Base-by-base conservation (phyloP, 2,888 invertebrate species). In the Arge pagana region DNA sequence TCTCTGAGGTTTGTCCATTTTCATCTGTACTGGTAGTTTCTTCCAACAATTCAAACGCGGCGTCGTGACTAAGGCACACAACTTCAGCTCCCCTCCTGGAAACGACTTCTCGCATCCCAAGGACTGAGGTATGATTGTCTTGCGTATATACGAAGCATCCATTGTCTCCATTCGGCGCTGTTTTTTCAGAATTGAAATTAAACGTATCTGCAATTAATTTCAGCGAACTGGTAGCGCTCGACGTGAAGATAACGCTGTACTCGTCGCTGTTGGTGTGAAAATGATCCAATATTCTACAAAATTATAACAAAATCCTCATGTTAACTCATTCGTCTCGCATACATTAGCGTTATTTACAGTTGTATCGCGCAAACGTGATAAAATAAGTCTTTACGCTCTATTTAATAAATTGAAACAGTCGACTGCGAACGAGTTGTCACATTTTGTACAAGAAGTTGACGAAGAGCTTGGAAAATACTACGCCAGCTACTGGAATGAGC, bases 41-140 rank as follows among this genome's bases (percentile, higher is more conserved):
- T 11, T n/a, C 7, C 18, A 18, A 11, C 28, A 26, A 10, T 42
- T 77, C 64, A 52, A 85, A 72, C 37, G 87, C 81, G 54, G 85
- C 80, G 18, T 83, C 74, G 61, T 83, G 83, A 26, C 80, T 78
- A 31, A 91, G 75, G 54, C 85, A 83, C 54, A 79, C 77, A 13
- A 85, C 72, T 48, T 82, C 76, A 10, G 80, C 80, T 55, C 82
- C 81, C 60, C 77, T 81, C n/a, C 78, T 76, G 54, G 74, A 65
- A 2, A 89, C 87, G 48, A 89, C 70, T 74, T 89, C 90, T 70
- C 97, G 81, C 84, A 97, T 88, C 8, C 98, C 97, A 54, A 97
- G 80, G 0, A 96, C 94, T 1, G 97, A 97, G 0, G 97, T 97
- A 72, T 98, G 98, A 71, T 93, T 96, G 74, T 97, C 96, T 70